Conservation (phyloP, 2,888 invertebrate species). For the Drosophila pseudotalamancana region DNA sequence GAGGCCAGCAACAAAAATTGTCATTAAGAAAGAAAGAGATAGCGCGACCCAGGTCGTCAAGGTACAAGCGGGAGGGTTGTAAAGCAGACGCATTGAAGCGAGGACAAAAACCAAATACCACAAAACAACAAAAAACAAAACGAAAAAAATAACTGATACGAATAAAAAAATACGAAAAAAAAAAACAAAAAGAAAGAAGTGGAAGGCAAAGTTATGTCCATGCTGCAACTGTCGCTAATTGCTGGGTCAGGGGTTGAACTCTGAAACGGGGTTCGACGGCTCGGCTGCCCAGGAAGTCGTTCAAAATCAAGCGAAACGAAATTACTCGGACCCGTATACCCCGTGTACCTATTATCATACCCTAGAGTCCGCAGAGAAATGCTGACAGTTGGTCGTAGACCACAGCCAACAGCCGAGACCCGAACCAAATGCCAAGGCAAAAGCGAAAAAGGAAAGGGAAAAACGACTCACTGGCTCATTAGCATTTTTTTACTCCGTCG, state of each 20-base stretch:
- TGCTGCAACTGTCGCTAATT: constrained; percentile 78
- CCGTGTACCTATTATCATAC: too few species aligned
- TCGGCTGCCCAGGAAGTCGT: constrained; percentile 71
- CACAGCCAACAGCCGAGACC: constrained; percentile 57
- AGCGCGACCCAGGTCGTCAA: too few species aligned
- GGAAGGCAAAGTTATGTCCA: constrained; percentile 44
- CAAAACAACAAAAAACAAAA: constrained; percentile 22
- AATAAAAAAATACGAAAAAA: constrained; percentile 7
- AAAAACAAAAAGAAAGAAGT: constrained; percentile 11
- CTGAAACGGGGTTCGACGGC: constrained; percentile 14
- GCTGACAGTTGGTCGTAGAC: constrained; percentile 64
- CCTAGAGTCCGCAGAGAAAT: constrained; percentile 19
- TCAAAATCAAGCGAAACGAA: constrained; percentile 78
- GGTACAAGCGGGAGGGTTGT: not conserved
- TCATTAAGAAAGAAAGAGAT: constrained; percentile 45
- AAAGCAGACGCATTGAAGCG: constrained; percentile 44
- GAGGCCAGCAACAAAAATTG: constrained; percentile 54
- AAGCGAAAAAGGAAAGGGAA: constrained; percentile 1
- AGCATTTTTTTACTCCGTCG: constrained; percentile 68
- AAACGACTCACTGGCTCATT: constrained; percentile 51
- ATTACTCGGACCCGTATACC: constrained; percentile 62
- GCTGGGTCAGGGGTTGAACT: constrained; percentile 58
- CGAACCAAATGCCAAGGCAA: too few species aligned
- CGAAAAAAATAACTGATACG: not conserved
- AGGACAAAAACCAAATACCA: constrained; percentile 52